Percentiles rank a stretch among this genome's conserved stretches.
phyloP scores from a whole-genome alignment of 1,140 invertebrate species.

The Nomia melanderi region DNA sequence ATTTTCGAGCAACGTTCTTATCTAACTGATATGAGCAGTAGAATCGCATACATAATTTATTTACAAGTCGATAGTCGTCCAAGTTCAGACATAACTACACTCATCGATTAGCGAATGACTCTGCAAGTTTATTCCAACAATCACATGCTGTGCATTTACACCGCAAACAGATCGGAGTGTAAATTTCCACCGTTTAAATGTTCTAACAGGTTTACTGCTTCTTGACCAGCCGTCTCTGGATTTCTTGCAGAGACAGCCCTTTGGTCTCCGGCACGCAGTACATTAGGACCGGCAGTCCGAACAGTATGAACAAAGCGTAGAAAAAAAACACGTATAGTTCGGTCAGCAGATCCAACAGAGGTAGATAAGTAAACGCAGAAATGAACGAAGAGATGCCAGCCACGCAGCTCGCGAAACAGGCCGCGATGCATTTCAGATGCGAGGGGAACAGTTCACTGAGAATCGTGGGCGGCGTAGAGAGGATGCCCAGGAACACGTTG shows the following conservation, averaged over 20 bases:
- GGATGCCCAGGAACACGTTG: slow-evolving; percentile 84
- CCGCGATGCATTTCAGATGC: slow-evolving; percentile 83
- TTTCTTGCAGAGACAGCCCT: slow-evolving; percentile 64
- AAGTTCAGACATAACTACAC: no score
- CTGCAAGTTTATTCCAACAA: no score
- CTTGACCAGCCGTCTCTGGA: slow-evolving; percentile 48
- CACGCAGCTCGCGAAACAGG: slow-evolving; percentile 86
- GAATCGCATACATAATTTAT: not conserved
- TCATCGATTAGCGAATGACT: no score
- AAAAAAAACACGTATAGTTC: slow-evolving; percentile 87
- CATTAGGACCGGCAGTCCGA: slow-evolving; percentile 43
- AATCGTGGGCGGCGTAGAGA: slow-evolving; percentile 87
- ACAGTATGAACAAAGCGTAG: slow-evolving; percentile 78
- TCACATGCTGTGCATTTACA: no score
- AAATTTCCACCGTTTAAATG: no score
- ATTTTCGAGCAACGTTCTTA: not conserved
- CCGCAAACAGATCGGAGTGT: no score
- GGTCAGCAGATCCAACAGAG: slow-evolving; percentile 83
- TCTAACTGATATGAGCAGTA: not conserved
- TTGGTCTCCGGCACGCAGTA: slow-evolving; percentile 66
- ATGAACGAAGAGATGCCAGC: slow-evolving; percentile 88
- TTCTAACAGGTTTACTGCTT: no score
- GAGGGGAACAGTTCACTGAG: slow-evolving; percentile 64
- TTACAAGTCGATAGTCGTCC: not conserved
- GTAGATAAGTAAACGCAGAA: slow-evolving; percentile 88